Base-by-base conservation (phyloP, 1,140 invertebrate species). In the Hylyphantes graminicola region DNA sequence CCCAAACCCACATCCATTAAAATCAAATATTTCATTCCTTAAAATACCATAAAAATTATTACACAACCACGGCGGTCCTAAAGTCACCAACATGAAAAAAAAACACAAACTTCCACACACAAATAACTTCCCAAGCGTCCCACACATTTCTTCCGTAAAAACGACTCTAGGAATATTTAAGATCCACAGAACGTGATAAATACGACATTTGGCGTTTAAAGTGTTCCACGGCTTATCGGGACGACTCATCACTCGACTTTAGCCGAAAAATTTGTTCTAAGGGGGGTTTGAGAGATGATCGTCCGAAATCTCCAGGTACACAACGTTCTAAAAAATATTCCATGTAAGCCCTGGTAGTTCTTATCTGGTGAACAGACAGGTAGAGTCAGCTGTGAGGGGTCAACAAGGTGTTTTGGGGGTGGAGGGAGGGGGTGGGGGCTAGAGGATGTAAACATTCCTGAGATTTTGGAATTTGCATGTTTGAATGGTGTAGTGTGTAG, bases 131-230 rank as follows among this genome's bases (percentile, higher is more conserved):
- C 8, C 19, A 21, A 57, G 1, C 11, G 10, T 51, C 12, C 15
- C 0, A 19, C 2, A 15, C 10, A 17, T 19, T 48, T 75, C 19
- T 17, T 17, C 11, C 63, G 12, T 54, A 15, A 35, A 48, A 78
- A n/a, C 19, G 19, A 48, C 50, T 15, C 13, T n/a, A 7, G 35
- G 57, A 64, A 81, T 72, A 81, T 73, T 81, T 81, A 81, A 72
- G 79, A 73, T 73, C 55, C n/a, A 1, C 19, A 13, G 48, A 63
- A 81, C 59, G 79, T 81, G 79, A 81, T 81, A 81, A 81, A 81
- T 81, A 51, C 57, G 35, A 4, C 53, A 51, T 80, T 70, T 80
- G 65, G 65, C 77, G 77, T 80, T 81, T 72, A 53, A 81, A 72
- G 54, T 35, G 61, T 65, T 81, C 21, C 57, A n/a, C 11, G 48